Percentiles rank a stretch among this genome's conserved stretches.
phyloP scores from a whole-genome alignment of 2,888 invertebrate species.

The Phaonia tiefii region DNA sequence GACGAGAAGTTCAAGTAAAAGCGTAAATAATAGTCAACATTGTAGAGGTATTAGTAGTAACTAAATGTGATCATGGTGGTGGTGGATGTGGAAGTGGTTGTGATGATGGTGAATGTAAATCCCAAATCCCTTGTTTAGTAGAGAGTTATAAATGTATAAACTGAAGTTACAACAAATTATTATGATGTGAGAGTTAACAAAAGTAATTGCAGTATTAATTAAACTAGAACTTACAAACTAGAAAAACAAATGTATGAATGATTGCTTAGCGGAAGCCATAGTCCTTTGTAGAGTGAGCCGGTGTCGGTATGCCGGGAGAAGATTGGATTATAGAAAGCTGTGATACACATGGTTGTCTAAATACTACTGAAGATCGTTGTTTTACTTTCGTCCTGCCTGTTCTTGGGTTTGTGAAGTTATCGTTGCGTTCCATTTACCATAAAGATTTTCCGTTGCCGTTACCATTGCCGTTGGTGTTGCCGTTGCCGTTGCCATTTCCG shows the following conservation, averaged over 20 bases:
- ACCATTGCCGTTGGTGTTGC: conserved; percentile 43
- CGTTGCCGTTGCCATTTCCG: conserved; percentile 53
- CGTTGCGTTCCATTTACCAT: conserved; percentile 46
- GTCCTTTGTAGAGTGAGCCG: conserved; percentile 60
- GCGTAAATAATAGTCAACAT: conserved; percentile 44
- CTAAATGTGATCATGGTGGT: too few relatives aligned
- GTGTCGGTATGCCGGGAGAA: conserved; percentile 36
- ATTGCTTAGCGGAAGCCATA: conserved; percentile 19
- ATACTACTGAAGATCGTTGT: conserved; percentile 63
- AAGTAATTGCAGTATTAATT: conserved; percentile 34
- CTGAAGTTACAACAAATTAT: conserved; percentile 33
- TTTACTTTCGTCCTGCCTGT: conserved; percentile 61
- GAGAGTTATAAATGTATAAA: conserved; percentile 40
- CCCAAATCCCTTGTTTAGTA: conserved; percentile 65
- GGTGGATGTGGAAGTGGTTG: background rate
- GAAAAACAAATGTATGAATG: conserved; percentile 31
- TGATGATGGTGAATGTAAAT: conserved; percentile 37
- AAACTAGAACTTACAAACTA: conserved; percentile 50
- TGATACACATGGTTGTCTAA: conserved; percentile 36
- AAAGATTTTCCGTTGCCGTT: conserved; percentile 60
- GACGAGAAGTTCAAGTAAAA: conserved; percentile 21
- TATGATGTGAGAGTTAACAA: conserved; percentile 22
- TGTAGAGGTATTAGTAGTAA: conserved; percentile 37
- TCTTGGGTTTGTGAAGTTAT: conserved; percentile 18
- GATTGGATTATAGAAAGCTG: conserved; percentile 42